Conservation (phyloP, 2,888 invertebrate species). For the Xylocampa areola region DNA sequence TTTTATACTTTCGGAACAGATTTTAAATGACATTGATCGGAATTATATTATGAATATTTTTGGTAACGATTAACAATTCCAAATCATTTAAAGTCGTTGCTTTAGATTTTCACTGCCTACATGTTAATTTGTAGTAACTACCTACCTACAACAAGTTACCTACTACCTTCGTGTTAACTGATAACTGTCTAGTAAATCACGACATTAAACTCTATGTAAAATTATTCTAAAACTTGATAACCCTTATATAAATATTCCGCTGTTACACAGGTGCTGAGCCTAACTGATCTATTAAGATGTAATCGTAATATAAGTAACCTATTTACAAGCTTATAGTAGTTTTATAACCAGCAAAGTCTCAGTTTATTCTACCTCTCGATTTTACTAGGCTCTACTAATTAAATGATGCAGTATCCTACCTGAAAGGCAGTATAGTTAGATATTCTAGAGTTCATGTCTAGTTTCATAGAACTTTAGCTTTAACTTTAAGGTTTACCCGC, state of each 20-base stretch:
- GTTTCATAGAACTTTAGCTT: too few relatives aligned
- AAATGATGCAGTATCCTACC: too few relatives aligned
- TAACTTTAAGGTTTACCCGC: too few relatives aligned
- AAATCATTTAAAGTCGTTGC: background rate
- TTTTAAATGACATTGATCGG: constrained; percentile 1
- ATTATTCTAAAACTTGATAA: constrained; percentile 1
- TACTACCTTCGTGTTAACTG: constrained; percentile 19
- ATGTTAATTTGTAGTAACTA: background rate
- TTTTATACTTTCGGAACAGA: background rate
- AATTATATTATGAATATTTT: background rate
- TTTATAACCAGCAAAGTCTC: too few relatives aligned
- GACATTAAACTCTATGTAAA: constrained; percentile 14
- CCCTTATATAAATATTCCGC: constrained; percentile 1
- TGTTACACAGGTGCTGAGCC: too few relatives aligned
- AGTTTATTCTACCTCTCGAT: too few relatives aligned
- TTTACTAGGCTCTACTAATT: too few relatives aligned
- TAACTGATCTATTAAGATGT: too few relatives aligned
- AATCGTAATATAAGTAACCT: too few relatives aligned
- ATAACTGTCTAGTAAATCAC: constrained; percentile 1
- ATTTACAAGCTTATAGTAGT: too few relatives aligned
- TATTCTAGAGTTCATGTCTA: too few relatives aligned
- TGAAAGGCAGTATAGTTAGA: too few relatives aligned
- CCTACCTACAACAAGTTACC: background rate
- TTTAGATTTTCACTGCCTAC: background rate
- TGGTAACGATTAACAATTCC: background rate